Evolutionary conservation across 2,113 vertebrate genomes (phyloP), one percentile per base, ranked within the genome.

Genomic region (Leptosomus discolor): DNA sequence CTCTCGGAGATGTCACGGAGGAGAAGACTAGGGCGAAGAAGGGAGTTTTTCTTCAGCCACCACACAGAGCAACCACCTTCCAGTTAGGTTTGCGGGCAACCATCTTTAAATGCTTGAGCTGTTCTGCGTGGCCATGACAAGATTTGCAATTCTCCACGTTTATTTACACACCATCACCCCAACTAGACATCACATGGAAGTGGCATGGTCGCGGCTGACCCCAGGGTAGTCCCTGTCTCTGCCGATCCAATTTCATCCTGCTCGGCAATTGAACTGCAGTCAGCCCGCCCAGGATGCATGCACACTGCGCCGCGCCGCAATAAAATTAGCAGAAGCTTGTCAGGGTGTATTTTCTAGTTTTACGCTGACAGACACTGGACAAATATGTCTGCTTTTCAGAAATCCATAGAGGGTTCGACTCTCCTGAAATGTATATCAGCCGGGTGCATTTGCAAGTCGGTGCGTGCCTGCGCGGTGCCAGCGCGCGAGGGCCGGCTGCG

Each of bases 111-210:
- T 98, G 98, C 99, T 99, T 98, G 98, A 99, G 98, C 98, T 98
- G 98, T 87, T 99, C 98, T 91, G 97, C 77, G 97, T 96, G 97
- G 98, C 98, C 98, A 98, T 97, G 99, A 98, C 98, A 97, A 98
- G 98, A 99, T 98, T 98, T 98, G 98, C 98, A 98, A 99, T 99
- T 98, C 98, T 95, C 98, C 98, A 97, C 97, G 98, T 99, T 99
- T 99, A 98, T 99, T 99, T 99, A 99, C 99, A 99, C 99, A 89
- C 99, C 99, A 99, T 99, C 99, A 95, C 99, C 98, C 99, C 98
- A 98, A 98, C 97, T 99, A 98, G 98, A 98, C 98, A 98, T 99
- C 99, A 99, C 96, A 97, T 98, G 97, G 98, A 96, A 97, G 98
- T 90, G 98, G 98, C 98, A 91, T 98, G 98, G 98, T 98, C 97